phyloP scores from a whole-genome alignment of 2,797 vertebrate genomes.

The Rhynchotus rufescens region DNA sequence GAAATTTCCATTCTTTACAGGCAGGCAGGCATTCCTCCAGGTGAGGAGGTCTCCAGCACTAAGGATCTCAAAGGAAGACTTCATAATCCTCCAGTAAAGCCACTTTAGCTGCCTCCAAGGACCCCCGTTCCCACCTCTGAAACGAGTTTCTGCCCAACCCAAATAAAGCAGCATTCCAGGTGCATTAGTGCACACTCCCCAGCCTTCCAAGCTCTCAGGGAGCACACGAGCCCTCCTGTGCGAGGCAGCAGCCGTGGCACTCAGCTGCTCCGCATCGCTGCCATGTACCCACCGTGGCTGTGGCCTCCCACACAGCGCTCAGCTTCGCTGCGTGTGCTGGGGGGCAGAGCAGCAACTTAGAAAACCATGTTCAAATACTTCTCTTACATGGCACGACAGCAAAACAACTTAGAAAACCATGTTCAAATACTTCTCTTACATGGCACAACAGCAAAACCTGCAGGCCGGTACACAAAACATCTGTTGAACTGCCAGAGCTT shows the following conservation, averaged over 20 bases:
- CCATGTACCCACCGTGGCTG: not conserved
- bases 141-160: not conserved
- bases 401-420: not conserved
- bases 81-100: not conserved
- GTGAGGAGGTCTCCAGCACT: not conserved
- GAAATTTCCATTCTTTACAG: not conserved
- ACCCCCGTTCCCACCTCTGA: not conserved
- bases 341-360: not conserved
- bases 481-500: not conserved
- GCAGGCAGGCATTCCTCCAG: not conserved
- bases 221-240: not conserved
- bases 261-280: not conserved
- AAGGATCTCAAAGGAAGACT: not conserved
- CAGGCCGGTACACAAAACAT: not conserved
- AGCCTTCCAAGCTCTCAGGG: not conserved
- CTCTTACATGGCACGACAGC: not conserved
- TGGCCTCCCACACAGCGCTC: not conserved
- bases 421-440: not conserved
- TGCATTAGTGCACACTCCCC: not conserved
- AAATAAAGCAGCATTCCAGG: conserved; percentile 17
- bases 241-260: not conserved
- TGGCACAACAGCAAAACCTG: not conserved
- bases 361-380: not conserved
- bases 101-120: not conserved
- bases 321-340: rapidly evolving